A percentile compares a stretch with the other conserved stretches of the same genome.
These are phyloP conservation scores for Stratiolaelaps scimitus DNA, from an alignment of 1,140 invertebrate species.

Conservation along the genomic window DNA sequence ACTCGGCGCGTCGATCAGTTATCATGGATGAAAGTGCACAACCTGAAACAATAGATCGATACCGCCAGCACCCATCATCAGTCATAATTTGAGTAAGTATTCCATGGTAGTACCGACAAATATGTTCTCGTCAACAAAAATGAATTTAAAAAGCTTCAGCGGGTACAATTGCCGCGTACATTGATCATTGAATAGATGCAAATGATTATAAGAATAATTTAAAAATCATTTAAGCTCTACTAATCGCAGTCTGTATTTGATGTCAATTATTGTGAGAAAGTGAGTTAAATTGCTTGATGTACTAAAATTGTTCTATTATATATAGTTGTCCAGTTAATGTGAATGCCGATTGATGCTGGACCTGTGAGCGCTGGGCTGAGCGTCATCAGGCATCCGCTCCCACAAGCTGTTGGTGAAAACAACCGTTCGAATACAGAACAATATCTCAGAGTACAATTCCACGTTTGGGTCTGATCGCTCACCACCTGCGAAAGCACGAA, in stretches of 20 bases:
- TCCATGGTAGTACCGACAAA: not conserved
- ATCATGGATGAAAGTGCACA: slow-evolving; percentile 9
- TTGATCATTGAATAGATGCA: too few relatives aligned
- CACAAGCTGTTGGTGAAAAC: slow-evolving; percentile 11
- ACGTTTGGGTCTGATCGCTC: slow-evolving; percentile 7
- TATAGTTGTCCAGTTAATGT: not conserved
- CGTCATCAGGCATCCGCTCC: not conserved
- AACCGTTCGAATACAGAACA: slow-evolving; percentile 17
- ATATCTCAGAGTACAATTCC: slow-evolving; percentile 22
- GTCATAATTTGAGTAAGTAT: not conserved
- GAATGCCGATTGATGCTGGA: not conserved
- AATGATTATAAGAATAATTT: not conserved
- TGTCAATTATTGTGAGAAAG: not conserved
- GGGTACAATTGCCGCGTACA: too few relatives aligned
- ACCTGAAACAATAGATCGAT: not conserved
- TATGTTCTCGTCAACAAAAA: not conserved
- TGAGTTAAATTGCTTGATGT: not conserved
- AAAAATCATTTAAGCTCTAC: not conserved
- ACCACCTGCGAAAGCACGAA: not conserved
- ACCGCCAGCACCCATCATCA: not conserved
- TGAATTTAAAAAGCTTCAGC: not conserved
- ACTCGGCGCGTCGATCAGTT: not conserved
- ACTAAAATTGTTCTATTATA: not conserved
- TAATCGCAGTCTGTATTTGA: not conserved
- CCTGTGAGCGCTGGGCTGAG: slow-evolving; percentile 16